Conservation (phyloP, 2,888 invertebrate genomes). For the Chrysolina haemoptera region DNA sequence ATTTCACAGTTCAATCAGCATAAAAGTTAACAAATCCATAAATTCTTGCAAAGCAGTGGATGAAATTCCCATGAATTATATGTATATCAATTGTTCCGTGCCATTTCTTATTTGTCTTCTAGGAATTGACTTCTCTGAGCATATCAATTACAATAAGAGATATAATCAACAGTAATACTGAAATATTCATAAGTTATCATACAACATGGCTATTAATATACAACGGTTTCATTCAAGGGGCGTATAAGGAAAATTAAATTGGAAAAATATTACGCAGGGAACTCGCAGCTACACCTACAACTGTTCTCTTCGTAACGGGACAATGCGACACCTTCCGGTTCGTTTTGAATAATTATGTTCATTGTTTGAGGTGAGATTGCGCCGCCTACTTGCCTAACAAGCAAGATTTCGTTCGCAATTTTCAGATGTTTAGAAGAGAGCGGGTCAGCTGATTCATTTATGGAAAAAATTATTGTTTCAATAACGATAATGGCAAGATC, state of each 20-base stretch:
- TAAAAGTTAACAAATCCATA: no score
- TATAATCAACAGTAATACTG: constrained; percentile 1
- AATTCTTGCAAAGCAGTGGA: no score
- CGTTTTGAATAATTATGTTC: background rate
- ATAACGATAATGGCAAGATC: no score
- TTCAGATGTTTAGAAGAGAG: background rate
- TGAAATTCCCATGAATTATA: no score
- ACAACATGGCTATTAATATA: constrained; percentile 3
- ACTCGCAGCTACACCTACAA: constrained; percentile 27
- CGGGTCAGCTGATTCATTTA: no score
- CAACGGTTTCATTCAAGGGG: constrained; percentile 16
- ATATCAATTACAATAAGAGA: background rate
- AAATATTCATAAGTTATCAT: constrained; percentile 10
- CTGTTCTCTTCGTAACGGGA: constrained; percentile 23
- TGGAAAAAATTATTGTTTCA: no score
- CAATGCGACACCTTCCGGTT: constrained; percentile 27
- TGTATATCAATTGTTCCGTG: no score
- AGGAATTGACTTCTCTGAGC: no score
- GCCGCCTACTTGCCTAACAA: constrained; percentile 15
- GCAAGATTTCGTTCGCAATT: background rate
- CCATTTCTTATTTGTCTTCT: no score
- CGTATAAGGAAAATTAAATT: constrained; percentile 11
- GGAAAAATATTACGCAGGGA: constrained; percentile 18
- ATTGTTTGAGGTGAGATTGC: constrained; percentile 19
- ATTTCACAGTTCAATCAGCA: no score